Evolutionary conservation across 1,140 invertebrate species (phyloP).

Genomic region (Drosophila erecta): DNA sequence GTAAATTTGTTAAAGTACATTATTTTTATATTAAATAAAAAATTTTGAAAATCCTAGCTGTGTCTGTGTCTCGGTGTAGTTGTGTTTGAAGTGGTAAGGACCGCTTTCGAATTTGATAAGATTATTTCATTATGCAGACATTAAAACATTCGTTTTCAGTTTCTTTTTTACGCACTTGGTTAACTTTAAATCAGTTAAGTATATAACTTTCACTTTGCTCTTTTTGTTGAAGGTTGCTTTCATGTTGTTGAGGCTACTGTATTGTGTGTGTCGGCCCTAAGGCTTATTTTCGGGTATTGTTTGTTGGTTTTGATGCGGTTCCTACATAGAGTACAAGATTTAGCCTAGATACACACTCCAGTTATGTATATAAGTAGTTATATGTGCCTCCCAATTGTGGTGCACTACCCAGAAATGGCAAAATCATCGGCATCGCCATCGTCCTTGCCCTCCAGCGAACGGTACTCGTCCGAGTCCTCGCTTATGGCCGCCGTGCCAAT

Average conservation of each 20-base stretch:
- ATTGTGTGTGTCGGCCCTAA: conserved; percentile 23
- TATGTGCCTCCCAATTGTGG: conserved; percentile 33
- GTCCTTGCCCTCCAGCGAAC: conserved; percentile 81
- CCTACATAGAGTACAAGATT: conserved; percentile 66
- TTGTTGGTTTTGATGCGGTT: conserved; percentile 29
- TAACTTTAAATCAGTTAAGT: conserved; percentile 75
- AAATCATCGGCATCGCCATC: conserved; percentile 75
- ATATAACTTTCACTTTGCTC: conserved; percentile 61
- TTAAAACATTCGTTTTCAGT: conserved; percentile 58
- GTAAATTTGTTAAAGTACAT: conserved; percentile 49
- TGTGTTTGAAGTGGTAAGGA: conserved; percentile 21
- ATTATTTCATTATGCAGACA: conserved; percentile 58
- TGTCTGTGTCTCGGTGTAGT: conserved; percentile 26
- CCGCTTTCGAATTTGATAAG: conserved; percentile 42
- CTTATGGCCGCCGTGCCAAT: conserved; percentile 60
- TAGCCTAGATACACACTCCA: conserved; percentile 57
- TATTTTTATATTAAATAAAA: conserved; percentile 75
- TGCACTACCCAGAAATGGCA: conserved; percentile 76
- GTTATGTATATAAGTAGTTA: conserved; percentile 33
- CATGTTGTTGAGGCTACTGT: conserved; percentile 16
- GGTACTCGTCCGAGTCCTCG: conserved; percentile 84
- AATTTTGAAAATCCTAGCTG: conserved; percentile 32
- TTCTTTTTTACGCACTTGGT: conserved; percentile 52
- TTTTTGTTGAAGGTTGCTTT: conserved; percentile 21
- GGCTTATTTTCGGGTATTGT: conserved; percentile 17